Percentiles rank a stretch among this genome's conserved stretches.
These are phyloP conservation scores for Ranitomeya imitator DNA, from an alignment of 2,113 vertebrate species.

Conservation along the genomic window DNA sequence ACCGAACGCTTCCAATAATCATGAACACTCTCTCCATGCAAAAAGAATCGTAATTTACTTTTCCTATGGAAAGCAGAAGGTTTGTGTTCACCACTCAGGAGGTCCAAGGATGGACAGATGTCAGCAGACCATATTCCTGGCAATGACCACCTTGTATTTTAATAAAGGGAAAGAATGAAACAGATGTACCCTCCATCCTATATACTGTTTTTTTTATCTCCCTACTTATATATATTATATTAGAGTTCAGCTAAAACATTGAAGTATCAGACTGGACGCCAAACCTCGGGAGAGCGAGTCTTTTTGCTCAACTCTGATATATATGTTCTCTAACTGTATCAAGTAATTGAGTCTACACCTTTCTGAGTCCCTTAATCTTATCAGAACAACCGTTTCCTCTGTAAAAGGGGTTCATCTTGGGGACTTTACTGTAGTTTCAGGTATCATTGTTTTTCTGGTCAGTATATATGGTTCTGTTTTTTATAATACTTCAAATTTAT, in stretches of 20 bases:
- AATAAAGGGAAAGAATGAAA: not conserved
- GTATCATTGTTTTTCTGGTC: not conserved
- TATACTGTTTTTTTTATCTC: not conserved
- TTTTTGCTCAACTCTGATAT: not conserved
- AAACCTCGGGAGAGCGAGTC: too few species aligned
- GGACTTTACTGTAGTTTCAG: not conserved
- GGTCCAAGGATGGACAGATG: not conserved
- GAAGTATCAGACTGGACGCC: too few species aligned
- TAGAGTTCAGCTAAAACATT: too few species aligned
- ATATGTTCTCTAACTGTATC: not conserved
- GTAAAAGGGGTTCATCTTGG: not conserved
- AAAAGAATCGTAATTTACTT: not conserved
- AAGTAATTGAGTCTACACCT: not conserved
- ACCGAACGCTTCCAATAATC: not conserved
- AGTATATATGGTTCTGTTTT: not conserved
- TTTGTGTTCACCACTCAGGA: not conserved
- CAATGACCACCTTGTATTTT: not conserved
- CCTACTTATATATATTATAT: not conserved
- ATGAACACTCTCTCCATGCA: not conserved
- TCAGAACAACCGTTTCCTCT: not conserved
- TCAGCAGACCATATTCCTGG: not conserved
- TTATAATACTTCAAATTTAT: not conserved
- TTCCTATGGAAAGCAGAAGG: not conserved
- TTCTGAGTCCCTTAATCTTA: not conserved
- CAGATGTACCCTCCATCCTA: not conserved